phyloP scores from a whole-genome alignment of 2,797 vertebrate genomes.

The Silurus aristotelis region DNA sequence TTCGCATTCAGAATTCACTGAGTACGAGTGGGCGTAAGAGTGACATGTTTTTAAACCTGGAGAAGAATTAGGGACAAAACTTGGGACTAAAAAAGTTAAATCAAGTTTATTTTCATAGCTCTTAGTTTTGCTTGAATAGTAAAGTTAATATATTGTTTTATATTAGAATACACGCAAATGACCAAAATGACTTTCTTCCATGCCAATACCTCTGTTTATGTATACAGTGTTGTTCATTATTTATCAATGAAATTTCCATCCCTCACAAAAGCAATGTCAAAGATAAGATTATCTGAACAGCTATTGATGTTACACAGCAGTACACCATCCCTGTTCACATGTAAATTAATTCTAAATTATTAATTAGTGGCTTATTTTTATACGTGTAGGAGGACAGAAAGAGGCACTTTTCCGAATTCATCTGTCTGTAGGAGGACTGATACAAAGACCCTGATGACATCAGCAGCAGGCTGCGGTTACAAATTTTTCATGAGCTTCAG shows the following conservation, averaged over 20 bases:
- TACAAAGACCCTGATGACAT: slow-evolving; percentile 4
- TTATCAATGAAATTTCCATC: background rate
- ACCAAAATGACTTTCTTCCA: too few species aligned
- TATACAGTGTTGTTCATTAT: background rate
- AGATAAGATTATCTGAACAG: background rate
- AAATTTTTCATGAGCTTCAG: slow-evolving; percentile 14
- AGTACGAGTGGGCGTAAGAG: background rate
- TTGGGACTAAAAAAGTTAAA: background rate
- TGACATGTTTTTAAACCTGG: background rate
- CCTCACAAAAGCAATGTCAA: background rate
- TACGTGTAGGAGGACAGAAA: background rate
- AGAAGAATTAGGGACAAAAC: background rate
- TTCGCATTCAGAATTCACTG: background rate
- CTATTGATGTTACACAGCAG: background rate
- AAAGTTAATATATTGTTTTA: too few species aligned
- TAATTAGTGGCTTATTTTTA: slow-evolving; percentile 3
- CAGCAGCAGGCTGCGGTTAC: slow-evolving; percentile 32
- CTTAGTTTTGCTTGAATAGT: background rate
- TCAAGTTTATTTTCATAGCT: background rate
- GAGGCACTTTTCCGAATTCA: background rate
- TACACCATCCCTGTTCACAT: background rate
- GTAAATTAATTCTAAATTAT: background rate
- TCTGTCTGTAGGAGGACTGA: background rate
- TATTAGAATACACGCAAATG: too few species aligned
- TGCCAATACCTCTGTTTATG: background rate